Conservation (phyloP, 2,113 vertebrate species). For the Phyllopteryx taeniolatus region DNA sequence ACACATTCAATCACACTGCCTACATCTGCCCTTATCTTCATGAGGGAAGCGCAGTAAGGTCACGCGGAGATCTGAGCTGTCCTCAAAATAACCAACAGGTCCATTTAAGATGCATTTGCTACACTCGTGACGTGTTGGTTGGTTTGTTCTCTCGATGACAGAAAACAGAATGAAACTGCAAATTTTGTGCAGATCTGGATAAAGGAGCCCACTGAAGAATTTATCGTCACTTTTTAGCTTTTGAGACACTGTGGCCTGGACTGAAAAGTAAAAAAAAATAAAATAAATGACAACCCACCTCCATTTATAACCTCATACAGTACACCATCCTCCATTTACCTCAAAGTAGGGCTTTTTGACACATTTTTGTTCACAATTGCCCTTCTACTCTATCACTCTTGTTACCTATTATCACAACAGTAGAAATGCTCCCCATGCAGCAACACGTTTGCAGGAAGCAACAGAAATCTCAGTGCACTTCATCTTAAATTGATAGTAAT, state of each 20-base stretch:
- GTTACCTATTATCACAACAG: not conserved
- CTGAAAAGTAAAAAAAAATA: not conserved
- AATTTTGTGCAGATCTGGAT: not conserved
- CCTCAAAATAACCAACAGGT: constrained; percentile 45
- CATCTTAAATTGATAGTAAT: not conserved
- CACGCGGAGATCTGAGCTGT: constrained; percentile 44
- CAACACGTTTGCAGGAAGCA: constrained; percentile 47
- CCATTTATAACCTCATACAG: too few species aligned
- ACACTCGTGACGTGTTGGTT: constrained; percentile 42
- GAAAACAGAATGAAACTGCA: not conserved
- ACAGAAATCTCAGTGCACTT: constrained; percentile 18
- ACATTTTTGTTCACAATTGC: not conserved
- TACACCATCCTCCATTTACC: too few species aligned
- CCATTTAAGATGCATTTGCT: constrained; percentile 33
- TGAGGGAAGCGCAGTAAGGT: constrained; percentile 31
- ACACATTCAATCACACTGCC: constrained; percentile 31
- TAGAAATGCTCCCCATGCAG: not conserved
- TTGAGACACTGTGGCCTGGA: not conserved
- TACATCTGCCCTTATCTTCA: constrained; percentile 43
- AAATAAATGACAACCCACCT: not conserved
- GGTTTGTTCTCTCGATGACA: constrained; percentile 1
- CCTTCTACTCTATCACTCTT: not conserved
- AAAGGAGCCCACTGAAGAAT: not conserved
- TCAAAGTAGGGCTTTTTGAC: not conserved
- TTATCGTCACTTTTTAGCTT: not conserved